These are phyloP conservation scores for Spongilla lacustris DNA, from an alignment of 37 sponge, comb jelly and placozoan species.

Conservation along the genomic window DNA sequence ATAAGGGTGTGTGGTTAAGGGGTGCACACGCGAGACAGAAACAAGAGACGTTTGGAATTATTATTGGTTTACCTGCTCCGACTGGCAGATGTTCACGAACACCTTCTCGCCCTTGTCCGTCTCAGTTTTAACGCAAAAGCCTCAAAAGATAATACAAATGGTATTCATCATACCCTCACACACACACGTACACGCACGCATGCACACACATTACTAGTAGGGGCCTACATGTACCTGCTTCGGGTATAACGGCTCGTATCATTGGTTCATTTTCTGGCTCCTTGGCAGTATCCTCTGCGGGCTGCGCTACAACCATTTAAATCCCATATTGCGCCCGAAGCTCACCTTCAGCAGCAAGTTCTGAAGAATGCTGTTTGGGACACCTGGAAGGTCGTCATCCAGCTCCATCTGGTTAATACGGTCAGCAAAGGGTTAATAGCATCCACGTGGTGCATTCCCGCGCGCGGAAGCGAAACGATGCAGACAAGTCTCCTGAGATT, in stretches of 20 bases:
- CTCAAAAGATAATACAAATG: slow-evolving; percentile 19
- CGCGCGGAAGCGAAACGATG: slow-evolving; percentile 1
- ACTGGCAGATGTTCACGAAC: slow-evolving; percentile 89
- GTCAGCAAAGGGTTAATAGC: background rate
- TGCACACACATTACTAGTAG: too few species aligned
- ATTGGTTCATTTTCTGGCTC: slow-evolving; percentile 20
- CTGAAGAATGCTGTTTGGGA: slow-evolving; percentile 48
- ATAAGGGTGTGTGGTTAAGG: background rate
- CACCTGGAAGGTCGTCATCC: slow-evolving; percentile 21
- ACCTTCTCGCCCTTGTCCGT: slow-evolving; percentile 81
- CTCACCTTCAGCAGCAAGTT: slow-evolving; percentile 42
- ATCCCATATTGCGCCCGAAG: background rate
- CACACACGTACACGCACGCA: background rate
- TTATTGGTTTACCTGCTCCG: slow-evolving; percentile 68
- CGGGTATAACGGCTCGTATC: slow-evolving; percentile 34
- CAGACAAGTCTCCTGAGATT: slow-evolving; percentile 46
- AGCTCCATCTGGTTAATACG: background rate
- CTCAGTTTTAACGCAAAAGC: slow-evolving; percentile 86
- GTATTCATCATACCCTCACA: background rate
- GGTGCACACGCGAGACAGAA: background rate
- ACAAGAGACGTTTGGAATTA: background rate
- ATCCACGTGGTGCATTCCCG: background rate
- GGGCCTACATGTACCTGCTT: slow-evolving; percentile 44
- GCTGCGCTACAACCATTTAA: background rate
- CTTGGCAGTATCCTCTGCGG: background rate